Evolutionary conservation across 2,888 invertebrate species (phyloP).

Genomic region (Mechanitis mazaeus): DNA sequence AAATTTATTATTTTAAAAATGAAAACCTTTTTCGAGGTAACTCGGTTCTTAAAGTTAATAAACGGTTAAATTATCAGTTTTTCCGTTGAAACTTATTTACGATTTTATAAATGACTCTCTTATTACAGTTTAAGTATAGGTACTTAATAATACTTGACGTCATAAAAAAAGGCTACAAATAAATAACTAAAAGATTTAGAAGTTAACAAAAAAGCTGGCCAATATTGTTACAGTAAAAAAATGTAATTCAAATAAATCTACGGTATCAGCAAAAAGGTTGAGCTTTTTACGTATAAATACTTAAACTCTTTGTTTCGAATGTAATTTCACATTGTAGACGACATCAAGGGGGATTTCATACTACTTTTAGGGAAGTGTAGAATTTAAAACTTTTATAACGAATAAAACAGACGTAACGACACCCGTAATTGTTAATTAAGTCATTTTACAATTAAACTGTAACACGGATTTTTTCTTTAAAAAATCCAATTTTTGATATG

Average conservation of each 20-base stretch:
- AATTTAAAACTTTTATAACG: conserved; percentile 12
- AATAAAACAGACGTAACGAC: neutral
- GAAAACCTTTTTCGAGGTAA: conserved; percentile 18
- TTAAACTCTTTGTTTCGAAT: conserved; percentile 11
- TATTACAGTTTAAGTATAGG: neutral
- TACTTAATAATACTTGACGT: too few species aligned
- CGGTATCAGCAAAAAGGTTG: conserved; percentile 6
- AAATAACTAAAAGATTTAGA: neutral
- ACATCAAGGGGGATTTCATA: conserved; percentile 13
- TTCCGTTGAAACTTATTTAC: neutral
- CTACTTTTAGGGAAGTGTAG: conserved; percentile 11
- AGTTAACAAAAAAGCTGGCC: neutral
- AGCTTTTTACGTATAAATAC: conserved; percentile 9
- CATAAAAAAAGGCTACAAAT: neutral
- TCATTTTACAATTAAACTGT: too few species aligned
- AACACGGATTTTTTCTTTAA: too few species aligned
- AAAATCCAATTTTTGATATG: too few species aligned
- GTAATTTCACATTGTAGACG: neutral
- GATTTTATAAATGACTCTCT: neutral
- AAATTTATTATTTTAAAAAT: conserved; percentile 12
- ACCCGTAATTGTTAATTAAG: neutral
- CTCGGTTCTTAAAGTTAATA: conserved; percentile 16
- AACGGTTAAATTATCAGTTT: conserved; percentile 14
- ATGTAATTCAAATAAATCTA: neutral
- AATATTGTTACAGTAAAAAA: neutral